Conservation (phyloP, 1,140 invertebrate species). For the Bombus sibiricus region DNA sequence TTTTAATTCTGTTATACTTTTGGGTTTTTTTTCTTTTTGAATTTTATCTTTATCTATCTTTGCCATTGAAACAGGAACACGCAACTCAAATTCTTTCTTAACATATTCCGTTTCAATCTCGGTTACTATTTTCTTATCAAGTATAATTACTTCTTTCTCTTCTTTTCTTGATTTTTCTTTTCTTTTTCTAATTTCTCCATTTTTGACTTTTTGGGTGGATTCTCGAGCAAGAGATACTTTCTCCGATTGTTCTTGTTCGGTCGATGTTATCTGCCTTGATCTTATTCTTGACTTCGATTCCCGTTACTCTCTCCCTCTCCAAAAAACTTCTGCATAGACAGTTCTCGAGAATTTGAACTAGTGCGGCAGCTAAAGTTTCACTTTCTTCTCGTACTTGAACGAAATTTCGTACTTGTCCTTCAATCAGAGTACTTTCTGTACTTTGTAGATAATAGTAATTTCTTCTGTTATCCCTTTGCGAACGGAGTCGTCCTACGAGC, state of each 20-base stretch:
- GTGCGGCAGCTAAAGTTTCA: neutral
- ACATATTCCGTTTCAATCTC: slow-evolving; percentile 27
- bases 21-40: slow-evolving; percentile 52
- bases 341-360: slow-evolving; percentile 16
- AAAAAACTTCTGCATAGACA: slow-evolving; percentile 20
- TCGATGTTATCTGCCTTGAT: neutral
- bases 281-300: neutral
- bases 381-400: slow-evolving; percentile 48
- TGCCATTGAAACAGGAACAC: slow-evolving; percentile 72
- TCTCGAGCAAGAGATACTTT: neutral
- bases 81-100: slow-evolving; percentile 73
- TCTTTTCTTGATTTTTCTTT: too few relatives aligned
- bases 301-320: neutral
- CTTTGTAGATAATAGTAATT: slow-evolving; percentile 57
- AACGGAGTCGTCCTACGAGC: too few relatives aligned
- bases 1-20: slow-evolving; percentile 30
- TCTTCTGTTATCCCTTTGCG: slow-evolving; percentile 42
- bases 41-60: slow-evolving; percentile 73
- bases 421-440: slow-evolving; percentile 44
- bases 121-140: neutral
- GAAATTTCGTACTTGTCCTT: slow-evolving; percentile 45
- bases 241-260: neutral
- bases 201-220: too few relatives aligned
- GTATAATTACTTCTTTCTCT: neutral
- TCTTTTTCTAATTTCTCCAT: neutral